phyloP scores from a whole-genome alignment of 2,113 vertebrate species.

The Phainopepla nitens region DNA sequence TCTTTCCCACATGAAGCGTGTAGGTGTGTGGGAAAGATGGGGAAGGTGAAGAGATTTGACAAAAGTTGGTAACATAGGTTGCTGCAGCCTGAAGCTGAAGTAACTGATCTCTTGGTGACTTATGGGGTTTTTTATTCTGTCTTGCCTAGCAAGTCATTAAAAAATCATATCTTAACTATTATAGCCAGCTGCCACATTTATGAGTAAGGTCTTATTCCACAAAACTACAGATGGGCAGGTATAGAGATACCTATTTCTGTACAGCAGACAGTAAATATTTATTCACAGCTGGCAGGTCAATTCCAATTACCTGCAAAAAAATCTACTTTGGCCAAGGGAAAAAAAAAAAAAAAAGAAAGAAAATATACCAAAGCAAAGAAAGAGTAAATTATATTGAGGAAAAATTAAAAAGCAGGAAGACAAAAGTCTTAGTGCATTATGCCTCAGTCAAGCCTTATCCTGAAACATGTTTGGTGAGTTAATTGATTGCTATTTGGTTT shows the following conservation, averaged over 20 bases:
- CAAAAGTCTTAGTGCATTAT: not conserved
- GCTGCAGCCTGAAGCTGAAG: not conserved
- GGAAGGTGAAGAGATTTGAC: not conserved
- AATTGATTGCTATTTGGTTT: not conserved
- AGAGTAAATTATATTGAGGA: not conserved
- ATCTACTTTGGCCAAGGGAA: not conserved
- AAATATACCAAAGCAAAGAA: not conserved
- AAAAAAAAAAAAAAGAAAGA: not conserved
- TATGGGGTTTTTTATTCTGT: not conserved
- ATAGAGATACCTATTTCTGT: not conserved
- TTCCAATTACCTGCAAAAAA: slow-evolving; percentile 6
- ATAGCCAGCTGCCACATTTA: slow-evolving; percentile 18
- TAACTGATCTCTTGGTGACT: slow-evolving; percentile 23
- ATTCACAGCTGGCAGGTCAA: not conserved
- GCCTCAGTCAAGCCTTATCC: not conserved
- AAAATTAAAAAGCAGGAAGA: not conserved
- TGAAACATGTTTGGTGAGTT: not conserved
- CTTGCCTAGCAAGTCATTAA: slow-evolving; percentile 13
- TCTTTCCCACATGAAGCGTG: not conserved
- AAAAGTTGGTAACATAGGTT: not conserved
- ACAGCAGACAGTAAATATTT: slow-evolving; percentile 16
- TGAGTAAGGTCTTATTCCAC: not conserved
- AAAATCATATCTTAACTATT: not conserved
- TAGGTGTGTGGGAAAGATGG: not conserved
- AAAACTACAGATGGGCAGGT: slow-evolving; percentile 6